Evolutionary conservation across 2,797 vertebrate species (phyloP).

Genomic region (Rhinella marina): DNA sequence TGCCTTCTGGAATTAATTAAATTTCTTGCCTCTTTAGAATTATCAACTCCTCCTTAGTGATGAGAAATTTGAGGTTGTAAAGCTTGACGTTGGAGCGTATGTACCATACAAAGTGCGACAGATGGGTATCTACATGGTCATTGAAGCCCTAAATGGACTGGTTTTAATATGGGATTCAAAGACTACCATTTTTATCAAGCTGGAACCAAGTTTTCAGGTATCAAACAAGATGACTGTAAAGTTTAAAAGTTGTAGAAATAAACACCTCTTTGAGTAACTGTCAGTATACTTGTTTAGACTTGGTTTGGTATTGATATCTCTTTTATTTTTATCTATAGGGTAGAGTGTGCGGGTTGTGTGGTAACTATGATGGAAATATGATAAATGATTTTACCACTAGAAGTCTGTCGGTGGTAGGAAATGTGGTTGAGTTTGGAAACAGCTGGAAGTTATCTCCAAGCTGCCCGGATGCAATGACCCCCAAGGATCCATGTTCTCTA

Average conservation of each 20-base stretch:
- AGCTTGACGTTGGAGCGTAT: constrained; percentile 69
- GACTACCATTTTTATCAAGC: constrained; percentile 87
- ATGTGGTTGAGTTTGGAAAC: constrained; percentile 80
- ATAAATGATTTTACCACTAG: constrained; percentile 85
- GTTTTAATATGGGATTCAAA: constrained; percentile 89
- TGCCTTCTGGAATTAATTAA: not conserved
- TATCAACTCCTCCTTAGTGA: constrained; percentile 83
- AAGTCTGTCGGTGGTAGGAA: constrained; percentile 76
- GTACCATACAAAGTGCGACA: constrained; percentile 77
- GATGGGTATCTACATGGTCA: constrained; percentile 86
- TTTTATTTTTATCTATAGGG: constrained; percentile 70
- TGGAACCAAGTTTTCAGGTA: constrained; percentile 83
- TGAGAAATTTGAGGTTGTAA: constrained; percentile 76
- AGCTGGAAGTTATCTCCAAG: constrained; percentile 84
- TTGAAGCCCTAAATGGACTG: constrained; percentile 78
- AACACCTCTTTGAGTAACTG: not conserved
- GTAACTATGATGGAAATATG: constrained; percentile 85
- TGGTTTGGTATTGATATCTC: not conserved
- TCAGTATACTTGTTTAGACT: not conserved
- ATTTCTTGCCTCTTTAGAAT: constrained; percentile 72
- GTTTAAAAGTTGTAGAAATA: not conserved
- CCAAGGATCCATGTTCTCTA: constrained; percentile 70
- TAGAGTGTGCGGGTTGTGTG: constrained; percentile 85
- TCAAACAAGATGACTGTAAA: not conserved
- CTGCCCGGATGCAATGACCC: constrained; percentile 73